Conservation (phyloP, 1,140 invertebrate species). For the Berghia stephanieae region DNA sequence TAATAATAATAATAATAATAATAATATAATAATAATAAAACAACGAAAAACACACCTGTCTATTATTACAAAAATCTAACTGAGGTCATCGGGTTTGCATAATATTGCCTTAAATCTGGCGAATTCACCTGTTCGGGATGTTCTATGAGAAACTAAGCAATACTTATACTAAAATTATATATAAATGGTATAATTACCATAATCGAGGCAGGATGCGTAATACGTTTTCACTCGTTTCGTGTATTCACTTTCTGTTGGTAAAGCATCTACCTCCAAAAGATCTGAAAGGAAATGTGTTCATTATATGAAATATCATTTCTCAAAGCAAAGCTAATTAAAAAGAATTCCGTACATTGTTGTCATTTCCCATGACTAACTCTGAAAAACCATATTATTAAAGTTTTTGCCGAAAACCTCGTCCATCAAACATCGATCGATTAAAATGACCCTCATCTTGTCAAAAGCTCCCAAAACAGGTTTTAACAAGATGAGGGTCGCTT, state of each 20-base stretch:
- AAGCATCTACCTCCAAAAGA: too few relatives aligned
- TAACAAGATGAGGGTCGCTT: too few relatives aligned
- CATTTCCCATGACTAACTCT: too few relatives aligned
- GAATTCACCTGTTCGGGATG: neutral
- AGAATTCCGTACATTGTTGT: too few relatives aligned
- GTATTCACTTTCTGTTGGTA: neutral
- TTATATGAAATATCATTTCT: too few relatives aligned
- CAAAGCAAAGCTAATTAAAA: too few relatives aligned
- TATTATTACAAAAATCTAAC: neutral
- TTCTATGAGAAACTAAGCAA: neutral
- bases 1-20: conserved; percentile 4
- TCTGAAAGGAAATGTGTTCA: too few relatives aligned
- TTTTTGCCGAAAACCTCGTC: too few relatives aligned
- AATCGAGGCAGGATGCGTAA: conserved; percentile 84
- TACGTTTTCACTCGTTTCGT: conserved; percentile 66
- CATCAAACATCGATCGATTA: too few relatives aligned
- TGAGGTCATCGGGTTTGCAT: neutral
- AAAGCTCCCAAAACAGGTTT: too few relatives aligned
- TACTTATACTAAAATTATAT: neutral
- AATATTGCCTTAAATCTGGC: neutral
- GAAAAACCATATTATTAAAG: too few relatives aligned
- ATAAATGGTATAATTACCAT: conserved; percentile 84
- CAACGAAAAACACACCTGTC: neutral
- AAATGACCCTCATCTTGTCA: too few relatives aligned
- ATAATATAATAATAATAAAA: neutral